Evolutionary conservation across 2,113 vertebrate species (phyloP), one percentile per base, ranked within the genome.

Genomic region (Zapornia atra): DNA sequence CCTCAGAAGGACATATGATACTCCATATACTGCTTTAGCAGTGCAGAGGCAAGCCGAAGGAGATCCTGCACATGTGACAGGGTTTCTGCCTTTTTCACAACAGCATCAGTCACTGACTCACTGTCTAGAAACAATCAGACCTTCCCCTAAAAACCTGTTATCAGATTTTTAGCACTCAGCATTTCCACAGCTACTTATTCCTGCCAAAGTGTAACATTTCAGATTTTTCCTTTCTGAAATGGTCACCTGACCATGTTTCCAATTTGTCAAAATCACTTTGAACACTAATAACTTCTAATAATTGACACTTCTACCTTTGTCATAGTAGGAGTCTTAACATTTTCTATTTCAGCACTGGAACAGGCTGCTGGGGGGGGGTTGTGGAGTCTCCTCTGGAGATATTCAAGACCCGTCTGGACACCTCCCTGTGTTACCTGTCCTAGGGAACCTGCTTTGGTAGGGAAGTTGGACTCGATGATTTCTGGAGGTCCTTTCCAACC

Each of bases 41-140:
- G 57, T 28, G 29, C 20, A 40, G 21, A 59, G 5, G 8, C 12
- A 38, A 91, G 34, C 13, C 9, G 3, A 5, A 57, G 48, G 9
- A 88, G 17, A 12, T 64, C 6, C 73, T 46, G 18, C 0, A 2
- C 15, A 31, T 0, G 0, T 72, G 51, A 54, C 33, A 33, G 7
- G 6, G 16, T 12, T 14, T 68, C 24, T 53, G 29, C 10, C 19
- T 46, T 4, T 83, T 83, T 68, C 28, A 46, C 15, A 29, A 10
- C 44, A 57, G 15, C 50, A 40, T 33, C 9, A 29, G 8, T 59
- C 40, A 54, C 50, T 2, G 2, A 24, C 40, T 78, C 24, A 44
- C 9, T 29, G 10, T 50, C 4, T 78, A 16, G 9, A 40, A 79
- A 33, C 33, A 46, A 54, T 50, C 54, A 71, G 44, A 59, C 34